Evolutionary conservation across 1,140 invertebrate species (phyloP), one percentile per base, ranked within the genome.

Genomic region (Watersipora subatra): DNA sequence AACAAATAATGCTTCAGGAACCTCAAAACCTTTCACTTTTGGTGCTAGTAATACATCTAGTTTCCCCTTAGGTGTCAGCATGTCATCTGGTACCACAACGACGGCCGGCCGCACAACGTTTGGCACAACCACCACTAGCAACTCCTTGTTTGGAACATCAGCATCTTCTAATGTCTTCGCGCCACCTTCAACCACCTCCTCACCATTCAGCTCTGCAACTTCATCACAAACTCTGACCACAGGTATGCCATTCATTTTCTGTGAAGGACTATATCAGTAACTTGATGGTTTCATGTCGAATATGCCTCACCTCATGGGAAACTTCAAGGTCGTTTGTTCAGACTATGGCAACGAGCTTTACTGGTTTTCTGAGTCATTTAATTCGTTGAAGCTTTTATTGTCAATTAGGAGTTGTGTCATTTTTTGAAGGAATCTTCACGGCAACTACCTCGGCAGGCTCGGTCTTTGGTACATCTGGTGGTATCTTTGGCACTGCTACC

Each of bases 121-220:
- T 66, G 22, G 65, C 17, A 28, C 25, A 2, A n/a, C 26, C 28
- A 28, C 62, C n/a, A n/a, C n/a, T n/a, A n/a, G n/a, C n/a, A n/a
- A n/a, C n/a, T n/a, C n/a, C n/a, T n/a, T n/a, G 3, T 26, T 25
- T 17, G 25, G 17, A 46, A 46, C 17, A 20, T 17, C 28, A 22
- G 22, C 46, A 17, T 24, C 57, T 19, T 2, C 59, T 25, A 12
- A 34, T n/a, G n/a, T 55, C 2, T 1, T 17, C n/a, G 17, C n/a
- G 29, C 25, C 20, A 15, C 25, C 24, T 61, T n/a, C 27, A 34
- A 17, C 22, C 26, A 12, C 57, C 20, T 20, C 64, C 57, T 34
- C 2, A 57, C 19, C 29, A 17, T 22, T 28, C 20, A 46, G 28
- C 22, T 26, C 46, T 28, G 26, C 57, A 34, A 24, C 46, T 57